Base-by-base conservation (phyloP, 2,113 vertebrate species). In the Rhinopithecus roxellana region DNA sequence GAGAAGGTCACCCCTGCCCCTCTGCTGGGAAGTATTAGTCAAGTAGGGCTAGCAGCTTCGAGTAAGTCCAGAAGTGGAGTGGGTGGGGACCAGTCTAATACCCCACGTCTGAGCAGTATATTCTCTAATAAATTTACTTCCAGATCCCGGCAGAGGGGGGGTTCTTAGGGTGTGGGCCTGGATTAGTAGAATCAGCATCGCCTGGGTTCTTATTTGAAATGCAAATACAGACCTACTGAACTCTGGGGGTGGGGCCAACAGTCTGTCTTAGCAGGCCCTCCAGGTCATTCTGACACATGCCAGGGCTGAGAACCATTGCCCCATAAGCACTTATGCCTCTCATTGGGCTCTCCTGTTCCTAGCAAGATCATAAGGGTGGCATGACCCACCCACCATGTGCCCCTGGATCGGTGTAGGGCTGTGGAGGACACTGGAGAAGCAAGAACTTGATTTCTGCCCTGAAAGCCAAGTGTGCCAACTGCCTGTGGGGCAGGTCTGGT, bases 401-500 rank as follows among this genome's bases (percentile, higher is more conserved):
- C 70, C 14, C 1, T n/a, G 5, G 2, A 8, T 22, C 38, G 55
- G 38, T 13, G 4, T 6, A 52, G 55, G 78, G 70, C 75, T 59
- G 10, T 45, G 14, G 25, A 17, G 38, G 6, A 50, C 14, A 22
- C 5, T 20, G 6, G 13, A 48, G 72, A 72, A 43, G 8, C 30
- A 38, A 3, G 9, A 1, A 7, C 5, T 16, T 64, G 17, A 75
- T 35, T 80, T 86, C 81, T 93, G 82, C 35, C 57, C 57, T 17
- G 20, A 11, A n/a, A 32, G 50, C 35, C 50, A 2, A 4, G 57
- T 40, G 55, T 50, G 27, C 89, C 43, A 50, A 72, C 52, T 27
- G 43, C 14, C 0, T 0, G 20, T 0, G 2, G 23, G 50, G 35
- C 72, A 32, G 14, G n/a, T 48, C 69, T 61, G 25, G 25, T 8